Conservation (phyloP, 2,888 invertebrate genomes). For the Formica aserva region DNA sequence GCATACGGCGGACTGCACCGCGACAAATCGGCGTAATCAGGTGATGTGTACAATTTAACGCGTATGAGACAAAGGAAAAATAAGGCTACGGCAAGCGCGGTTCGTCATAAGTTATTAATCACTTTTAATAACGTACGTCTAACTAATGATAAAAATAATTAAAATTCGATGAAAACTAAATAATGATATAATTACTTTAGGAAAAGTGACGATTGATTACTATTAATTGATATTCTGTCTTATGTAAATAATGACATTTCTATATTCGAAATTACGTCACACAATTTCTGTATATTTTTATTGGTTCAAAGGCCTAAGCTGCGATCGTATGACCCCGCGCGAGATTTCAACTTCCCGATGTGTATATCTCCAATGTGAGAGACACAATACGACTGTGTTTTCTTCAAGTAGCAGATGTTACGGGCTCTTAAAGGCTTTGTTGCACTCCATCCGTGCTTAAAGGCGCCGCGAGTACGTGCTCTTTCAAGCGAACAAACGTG, state of each 20-base stretch:
- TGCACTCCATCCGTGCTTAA: slow-evolving; percentile 57
- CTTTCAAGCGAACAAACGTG: slow-evolving; percentile 64
- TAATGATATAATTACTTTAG: neutral
- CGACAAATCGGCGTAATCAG: slow-evolving; percentile 44
- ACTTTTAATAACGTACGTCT: slow-evolving; percentile 14
- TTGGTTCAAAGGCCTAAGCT: slow-evolving; percentile 10
- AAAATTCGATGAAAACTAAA: neutral
- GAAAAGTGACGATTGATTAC: neutral
- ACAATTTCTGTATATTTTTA: neutral
- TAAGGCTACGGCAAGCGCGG: slow-evolving; percentile 2
- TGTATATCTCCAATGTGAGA: slow-evolving; percentile 57
- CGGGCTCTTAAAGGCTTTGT: slow-evolving; percentile 69
- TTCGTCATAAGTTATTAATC: slow-evolving; percentile 28
- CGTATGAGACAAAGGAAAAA: slow-evolving; percentile 35
- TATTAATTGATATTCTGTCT: neutral
- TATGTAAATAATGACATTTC: neutral
- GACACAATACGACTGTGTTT: slow-evolving; percentile 71
- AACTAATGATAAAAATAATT: neutral
- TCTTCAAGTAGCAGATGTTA: slow-evolving; percentile 72
- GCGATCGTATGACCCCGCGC: neutral
- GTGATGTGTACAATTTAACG: slow-evolving; percentile 41
- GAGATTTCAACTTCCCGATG: slow-evolving; percentile 27
- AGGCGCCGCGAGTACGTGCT: slow-evolving; percentile 61
- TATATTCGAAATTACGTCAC: neutral
- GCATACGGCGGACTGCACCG: slow-evolving; percentile 45